Conservation (phyloP, 2,888 invertebrate genomes). For the Macrosiphum euphorbiae region DNA sequence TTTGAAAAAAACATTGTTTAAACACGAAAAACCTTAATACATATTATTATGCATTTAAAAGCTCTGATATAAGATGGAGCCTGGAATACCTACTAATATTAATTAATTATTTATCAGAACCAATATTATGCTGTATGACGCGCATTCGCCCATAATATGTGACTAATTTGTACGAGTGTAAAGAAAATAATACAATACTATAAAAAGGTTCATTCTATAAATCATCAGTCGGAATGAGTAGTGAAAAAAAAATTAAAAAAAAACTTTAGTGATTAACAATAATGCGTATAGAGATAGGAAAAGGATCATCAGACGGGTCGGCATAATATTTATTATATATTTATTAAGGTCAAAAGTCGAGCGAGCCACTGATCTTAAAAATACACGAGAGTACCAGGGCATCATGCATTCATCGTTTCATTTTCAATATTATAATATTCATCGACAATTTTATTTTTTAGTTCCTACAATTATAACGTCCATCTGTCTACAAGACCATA, state of each 20-base stretch:
- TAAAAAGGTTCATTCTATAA: background rate
- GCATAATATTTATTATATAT: no score
- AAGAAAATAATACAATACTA: background rate
- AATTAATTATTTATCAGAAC: background rate
- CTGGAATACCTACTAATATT: background rate
- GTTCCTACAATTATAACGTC: background rate
- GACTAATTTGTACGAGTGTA: background rate
- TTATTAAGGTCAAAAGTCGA: background rate
- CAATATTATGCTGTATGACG: background rate
- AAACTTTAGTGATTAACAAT: background rate
- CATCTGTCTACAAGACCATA: background rate
- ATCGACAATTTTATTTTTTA: background rate
- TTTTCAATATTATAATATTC: background rate
- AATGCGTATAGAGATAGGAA: background rate
- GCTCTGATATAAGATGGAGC: background rate
- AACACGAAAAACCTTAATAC: background rate
- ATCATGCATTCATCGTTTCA: background rate
- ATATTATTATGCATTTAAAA: background rate
- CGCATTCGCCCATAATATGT: background rate
- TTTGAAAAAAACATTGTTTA: background rate
- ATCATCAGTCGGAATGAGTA: background rate
- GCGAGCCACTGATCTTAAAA: background rate
- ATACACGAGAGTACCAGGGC: background rate
- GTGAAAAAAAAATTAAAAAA: background rate
- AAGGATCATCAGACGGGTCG: background rate